A percentile compares a stretch with the other conserved stretches of the same genome.
phyloP scores from a whole-genome alignment of 2,888 invertebrate genomes.

The Thelaira solivaga region DNA sequence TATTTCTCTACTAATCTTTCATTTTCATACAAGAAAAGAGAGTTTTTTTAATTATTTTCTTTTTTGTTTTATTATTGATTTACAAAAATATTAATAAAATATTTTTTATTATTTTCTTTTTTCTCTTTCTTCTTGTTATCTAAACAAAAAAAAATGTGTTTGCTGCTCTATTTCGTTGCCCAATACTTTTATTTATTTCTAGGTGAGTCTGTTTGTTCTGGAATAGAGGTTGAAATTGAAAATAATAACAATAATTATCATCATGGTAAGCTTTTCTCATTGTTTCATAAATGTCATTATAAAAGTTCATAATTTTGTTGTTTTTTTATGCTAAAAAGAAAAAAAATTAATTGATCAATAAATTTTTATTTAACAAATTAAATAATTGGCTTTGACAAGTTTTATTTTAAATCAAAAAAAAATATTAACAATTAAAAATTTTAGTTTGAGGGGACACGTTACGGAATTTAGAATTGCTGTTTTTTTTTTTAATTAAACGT shows the following conservation, averaged over 20 bases:
- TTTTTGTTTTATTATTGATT: neutral
- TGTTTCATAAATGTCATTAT: slow-evolving; percentile 76
- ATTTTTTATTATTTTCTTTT: slow-evolving; percentile 26
- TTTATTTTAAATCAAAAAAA: neutral
- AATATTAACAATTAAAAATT: too few relatives aligned
- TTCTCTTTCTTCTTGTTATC: slow-evolving; percentile 8
- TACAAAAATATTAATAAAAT: neutral
- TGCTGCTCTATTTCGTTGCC: slow-evolving; percentile 53
- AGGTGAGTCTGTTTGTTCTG: slow-evolving; percentile 78
- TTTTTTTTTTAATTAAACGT: too few relatives aligned
- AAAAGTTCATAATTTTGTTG: slow-evolving; percentile 62
- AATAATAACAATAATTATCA: slow-evolving; percentile 77
- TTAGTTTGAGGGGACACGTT: too few relatives aligned
- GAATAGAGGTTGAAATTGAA: slow-evolving; percentile 78
- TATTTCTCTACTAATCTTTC: slow-evolving; percentile 7
- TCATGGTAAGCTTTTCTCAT: slow-evolving; percentile 77
- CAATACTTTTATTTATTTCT: slow-evolving; percentile 66
- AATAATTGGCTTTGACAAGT: slow-evolving; percentile 1
- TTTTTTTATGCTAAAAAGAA: slow-evolving; percentile 29
- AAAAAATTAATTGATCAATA: slow-evolving; percentile 2
- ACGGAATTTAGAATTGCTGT: too few relatives aligned
- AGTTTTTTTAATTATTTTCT: neutral
- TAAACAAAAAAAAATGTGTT: slow-evolving; percentile 22
- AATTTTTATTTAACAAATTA: neutral
- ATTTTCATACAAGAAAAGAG: too few relatives aligned